Conservation (phyloP, 2,113 vertebrate species). For the human (Homo sapiens) region DNA sequence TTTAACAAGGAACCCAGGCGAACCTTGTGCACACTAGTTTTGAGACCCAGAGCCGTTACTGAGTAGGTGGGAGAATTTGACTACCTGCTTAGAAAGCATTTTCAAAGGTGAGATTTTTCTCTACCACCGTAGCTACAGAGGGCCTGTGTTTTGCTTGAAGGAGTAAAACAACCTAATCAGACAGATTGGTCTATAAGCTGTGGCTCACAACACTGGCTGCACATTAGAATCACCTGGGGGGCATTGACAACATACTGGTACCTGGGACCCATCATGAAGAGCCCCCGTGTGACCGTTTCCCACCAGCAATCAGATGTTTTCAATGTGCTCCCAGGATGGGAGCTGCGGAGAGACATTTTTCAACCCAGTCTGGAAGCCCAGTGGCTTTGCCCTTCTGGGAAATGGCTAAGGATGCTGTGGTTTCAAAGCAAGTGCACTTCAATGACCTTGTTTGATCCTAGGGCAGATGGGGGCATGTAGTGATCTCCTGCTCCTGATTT, state of each 20-base stretch:
- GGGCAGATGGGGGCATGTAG: background rate
- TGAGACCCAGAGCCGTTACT: background rate
- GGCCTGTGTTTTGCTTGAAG: background rate
- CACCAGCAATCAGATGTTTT: background rate
- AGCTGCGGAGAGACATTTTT: background rate
- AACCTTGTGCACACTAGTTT: background rate
- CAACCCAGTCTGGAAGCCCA: background rate
- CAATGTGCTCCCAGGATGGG: background rate
- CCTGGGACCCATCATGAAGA: background rate
- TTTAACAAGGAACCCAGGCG: background rate
- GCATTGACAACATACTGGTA: background rate
- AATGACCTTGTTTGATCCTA: background rate
- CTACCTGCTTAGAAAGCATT: background rate
- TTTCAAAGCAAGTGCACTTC: background rate
- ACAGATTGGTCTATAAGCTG: background rate
- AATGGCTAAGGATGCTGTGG: background rate
- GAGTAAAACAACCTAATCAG: background rate
- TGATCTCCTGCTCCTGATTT: background rate
- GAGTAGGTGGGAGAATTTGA: background rate
- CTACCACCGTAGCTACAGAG: background rate
- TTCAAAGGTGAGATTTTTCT: background rate
- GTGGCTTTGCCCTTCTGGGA: background rate
- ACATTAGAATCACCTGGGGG: background rate
- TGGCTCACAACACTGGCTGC: background rate
- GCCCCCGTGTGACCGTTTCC: background rate